A percentile compares a stretch with the other conserved stretches of the same genome.
Evolutionary conservation across 2,888 invertebrate species (phyloP).

Genomic region (Drosophila mulleri): DNA sequence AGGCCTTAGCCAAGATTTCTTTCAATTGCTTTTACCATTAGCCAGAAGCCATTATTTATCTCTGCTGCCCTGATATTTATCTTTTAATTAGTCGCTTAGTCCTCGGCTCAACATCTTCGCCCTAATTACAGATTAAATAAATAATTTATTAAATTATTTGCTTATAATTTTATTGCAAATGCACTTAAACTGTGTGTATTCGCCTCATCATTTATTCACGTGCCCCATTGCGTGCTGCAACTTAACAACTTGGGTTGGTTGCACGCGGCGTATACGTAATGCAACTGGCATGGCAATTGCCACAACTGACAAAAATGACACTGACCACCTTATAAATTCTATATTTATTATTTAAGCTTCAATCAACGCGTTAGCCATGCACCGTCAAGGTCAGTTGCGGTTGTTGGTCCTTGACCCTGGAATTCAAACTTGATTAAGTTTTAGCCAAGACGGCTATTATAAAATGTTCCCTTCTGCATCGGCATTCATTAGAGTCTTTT

Average conservation of each 20-base stretch:
- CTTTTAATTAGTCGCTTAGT: not conserved
- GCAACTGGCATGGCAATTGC: conserved; percentile 2
- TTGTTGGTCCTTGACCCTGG: not conserved
- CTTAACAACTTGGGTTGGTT: conserved; percentile 6
- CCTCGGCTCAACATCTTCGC: not conserved
- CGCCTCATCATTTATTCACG: conserved; percentile 9
- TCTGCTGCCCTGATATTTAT: not conserved
- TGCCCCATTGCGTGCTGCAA: conserved; percentile 18
- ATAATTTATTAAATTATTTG: not conserved
- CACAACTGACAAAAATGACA: not conserved
- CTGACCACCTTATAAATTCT: conserved; percentile 31
- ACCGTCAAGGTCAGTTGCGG: conserved; percentile 21
- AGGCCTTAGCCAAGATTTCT: not conserved
- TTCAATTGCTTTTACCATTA: not conserved
- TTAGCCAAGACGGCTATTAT: conserved; percentile 10
- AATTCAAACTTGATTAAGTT: not conserved
- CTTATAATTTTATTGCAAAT: not conserved
- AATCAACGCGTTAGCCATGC: conserved; percentile 19
- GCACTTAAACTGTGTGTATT: not conserved
- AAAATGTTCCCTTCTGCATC: conserved; percentile 15
- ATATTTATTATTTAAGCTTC: conserved; percentile 54
- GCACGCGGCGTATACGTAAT: conserved; percentile 29
- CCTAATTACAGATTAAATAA: not conserved
- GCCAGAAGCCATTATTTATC: not conserved
- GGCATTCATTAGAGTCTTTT: conserved; percentile 46